Evolutionary conservation across 1,140 invertebrate species (phyloP), one percentile per base, ranked within the genome.

Genomic region (Octopus sinensis): DNA sequence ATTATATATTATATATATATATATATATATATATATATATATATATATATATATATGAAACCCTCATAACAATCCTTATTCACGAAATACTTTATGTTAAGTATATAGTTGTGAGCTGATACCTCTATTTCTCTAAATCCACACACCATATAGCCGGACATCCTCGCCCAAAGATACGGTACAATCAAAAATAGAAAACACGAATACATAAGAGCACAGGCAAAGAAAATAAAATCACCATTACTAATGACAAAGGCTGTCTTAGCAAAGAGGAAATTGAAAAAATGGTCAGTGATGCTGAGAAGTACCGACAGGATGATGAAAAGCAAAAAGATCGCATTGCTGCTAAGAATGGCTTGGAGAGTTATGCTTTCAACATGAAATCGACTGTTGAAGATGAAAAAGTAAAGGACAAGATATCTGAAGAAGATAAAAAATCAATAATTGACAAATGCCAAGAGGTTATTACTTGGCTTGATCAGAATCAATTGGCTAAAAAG

Each of bases 151-250:
- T n/a, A n/a, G n/a, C n/a, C n/a, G n/a, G n/a, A n/a, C n/a, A n/a
- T n/a, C n/a, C n/a, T n/a, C n/a, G n/a, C n/a, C n/a, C n/a, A n/a
- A n/a, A n/a, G n/a, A n/a, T n/a, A n/a, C n/a, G n/a, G n/a, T n/a
- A n/a, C n/a, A n/a, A n/a, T n/a, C n/a, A n/a, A n/a, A n/a, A n/a
- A n/a, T n/a, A n/a, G n/a, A n/a, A n/a, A n/a, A n/a, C n/a, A n/a
- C n/a, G n/a, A n/a, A n/a, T n/a, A 91, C 7, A 96, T 84, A 93
- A 91, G 84, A 95, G 94, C 86, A 86, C 86, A 9, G 86, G 86
- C 23, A 97, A 97, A 91, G 95, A 96, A 87, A 98, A 98, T 91
- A 98, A 90, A 76, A 91, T 92, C 52, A 91, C 90, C 43, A 92
- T 92, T 80, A 91, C 88, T n/a, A 92, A 92, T 83, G 91, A 92